Evolutionary conservation across 2,113 vertebrate species (phyloP), one percentile per base, ranked within the genome.

Genomic region (Microcebus tavaratra): DNA sequence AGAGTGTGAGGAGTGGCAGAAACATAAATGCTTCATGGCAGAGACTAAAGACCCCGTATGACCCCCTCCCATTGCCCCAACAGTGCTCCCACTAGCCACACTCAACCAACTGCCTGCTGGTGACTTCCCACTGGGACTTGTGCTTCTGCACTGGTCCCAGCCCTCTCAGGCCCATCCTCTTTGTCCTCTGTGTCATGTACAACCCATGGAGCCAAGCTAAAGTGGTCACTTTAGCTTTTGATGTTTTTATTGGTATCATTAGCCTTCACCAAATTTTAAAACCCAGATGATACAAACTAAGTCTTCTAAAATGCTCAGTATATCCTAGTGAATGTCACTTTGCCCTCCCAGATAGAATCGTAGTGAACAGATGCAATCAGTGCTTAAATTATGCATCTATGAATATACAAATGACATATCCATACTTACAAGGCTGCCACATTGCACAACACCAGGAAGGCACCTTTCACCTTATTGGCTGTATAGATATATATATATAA

Each of bases 371-470:
- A 95, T 42, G 45, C 23, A 82, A 90, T 95, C 73, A 59, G 48
- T 72, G 39, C 87, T 95, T 92, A 65, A 92, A 82, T 87, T 87
- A 88, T 31, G 27, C 83, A 65, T 79, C 59, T 67, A 23, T 48
- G 31, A 55, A 78, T 70, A 76, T 48, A 68, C 78, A 36, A 90
- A 79, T 94, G 39, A 88, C n/a, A 72, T 10, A 45, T n/a, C 13
- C 36, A 72, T 72, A 65, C 39, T 92, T 88, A 14, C 36, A 83
- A 92, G 50, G 65, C n/a, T n/a, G 17, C 50, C 53, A 36, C 23
- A 48, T 65, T 86, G 18, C 57, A 34, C 13, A 67, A 36, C 65
- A 90, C 59, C 25, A 72, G 34, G 63, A 53, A 92, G 73, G 27
- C 67, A 48, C 21, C 27, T 12, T 81, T 90, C 61, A 42, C 13